Evolutionary conservation across 2,888 invertebrate species (phyloP), one percentile per base, ranked within the genome.

Genomic region (Argyresthia goedartella): DNA sequence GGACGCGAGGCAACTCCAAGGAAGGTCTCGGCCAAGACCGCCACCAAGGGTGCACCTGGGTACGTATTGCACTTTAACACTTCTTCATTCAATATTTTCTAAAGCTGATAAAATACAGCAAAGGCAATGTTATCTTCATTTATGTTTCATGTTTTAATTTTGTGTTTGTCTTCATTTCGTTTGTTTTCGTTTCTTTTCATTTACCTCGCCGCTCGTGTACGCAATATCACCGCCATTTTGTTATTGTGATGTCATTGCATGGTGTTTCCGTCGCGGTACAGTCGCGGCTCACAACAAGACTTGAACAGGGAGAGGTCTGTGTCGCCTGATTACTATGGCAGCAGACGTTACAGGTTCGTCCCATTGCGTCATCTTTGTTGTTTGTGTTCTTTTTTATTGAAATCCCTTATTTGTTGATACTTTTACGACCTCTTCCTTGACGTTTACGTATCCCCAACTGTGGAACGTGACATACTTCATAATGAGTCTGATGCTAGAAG

Each of bases 261-360:
- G 81, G 73, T 76, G 62, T 16, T 46, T 9, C 46, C 33, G 33
- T 65, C 68, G 48, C n/a, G 48, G 65, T 59, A 51, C 76, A 92
- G 92, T 69, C 91, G 92, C 72, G 92, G 92, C 66, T 92, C 92
- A 60, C 92, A 91, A 84, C 92, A 92, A 87, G 92, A 93, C 76
- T 88, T 92, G 64, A 73, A 84, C 71, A 87, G 91, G 63, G 87
- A 87, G 61, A 84, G 90, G 64, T 93, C 93, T 65, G 88, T 90
- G 62, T 92, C 93, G 65, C 92, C 93, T 58, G 93, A 93, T 76
- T 90, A 88, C 70, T 90, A 90, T 65, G 90, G 91, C 72, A 86
- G 89, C 73, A 90, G 93, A 77, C 91, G 92, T 71, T 92, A 91
- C 89, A 93, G 93, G 93, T 93, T 90, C 87, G 92, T 86, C 73